Evolutionary conservation across 2,888 invertebrate genomes (phyloP).

Genomic region (Cephus sareptanus): DNA sequence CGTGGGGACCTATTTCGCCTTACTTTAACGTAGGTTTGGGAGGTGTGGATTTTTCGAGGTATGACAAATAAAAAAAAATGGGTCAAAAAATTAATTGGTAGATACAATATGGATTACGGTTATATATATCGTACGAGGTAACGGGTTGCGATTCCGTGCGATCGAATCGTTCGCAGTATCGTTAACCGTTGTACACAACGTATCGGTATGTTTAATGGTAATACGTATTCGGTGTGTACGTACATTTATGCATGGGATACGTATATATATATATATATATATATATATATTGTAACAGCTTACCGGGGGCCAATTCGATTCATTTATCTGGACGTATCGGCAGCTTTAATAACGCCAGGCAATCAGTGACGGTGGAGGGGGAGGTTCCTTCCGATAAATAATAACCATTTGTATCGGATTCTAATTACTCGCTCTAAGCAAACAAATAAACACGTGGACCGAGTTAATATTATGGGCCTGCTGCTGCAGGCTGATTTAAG

Average conservation of each 20-base stretch:
- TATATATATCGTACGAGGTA: constrained; percentile 20
- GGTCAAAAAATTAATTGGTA: constrained; percentile 9
- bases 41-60: constrained; percentile 26
- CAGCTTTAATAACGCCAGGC: constrained; percentile 58
- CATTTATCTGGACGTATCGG: constrained; percentile 48
- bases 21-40: constrained; percentile 29
- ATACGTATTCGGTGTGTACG: too few relatives aligned
- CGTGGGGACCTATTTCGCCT: background rate
- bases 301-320: constrained; percentile 14
- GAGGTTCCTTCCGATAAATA: constrained; percentile 50
- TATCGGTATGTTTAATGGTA: too few relatives aligned
- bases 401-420: constrained; percentile 64
- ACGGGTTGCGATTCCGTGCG: too few relatives aligned
- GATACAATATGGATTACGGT: too few relatives aligned
- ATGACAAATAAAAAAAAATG: constrained; percentile 24
- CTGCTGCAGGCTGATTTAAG: constrained; percentile 62
- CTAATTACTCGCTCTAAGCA: constrained; percentile 65
- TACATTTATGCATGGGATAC: too few relatives aligned
- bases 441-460: constrained; percentile 56
- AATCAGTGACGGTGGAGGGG: constrained; percentile 37
- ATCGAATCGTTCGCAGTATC: too few relatives aligned
- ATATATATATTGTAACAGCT: too few relatives aligned
- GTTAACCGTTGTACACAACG: too few relatives aligned
- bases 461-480: constrained; percentile 54
- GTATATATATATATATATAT: too few relatives aligned